A percentile compares a stretch with the other conserved stretches of the same genome.
Evolutionary conservation across 1,140 invertebrate species (phyloP).

Genomic region (Psix sp.): DNA sequence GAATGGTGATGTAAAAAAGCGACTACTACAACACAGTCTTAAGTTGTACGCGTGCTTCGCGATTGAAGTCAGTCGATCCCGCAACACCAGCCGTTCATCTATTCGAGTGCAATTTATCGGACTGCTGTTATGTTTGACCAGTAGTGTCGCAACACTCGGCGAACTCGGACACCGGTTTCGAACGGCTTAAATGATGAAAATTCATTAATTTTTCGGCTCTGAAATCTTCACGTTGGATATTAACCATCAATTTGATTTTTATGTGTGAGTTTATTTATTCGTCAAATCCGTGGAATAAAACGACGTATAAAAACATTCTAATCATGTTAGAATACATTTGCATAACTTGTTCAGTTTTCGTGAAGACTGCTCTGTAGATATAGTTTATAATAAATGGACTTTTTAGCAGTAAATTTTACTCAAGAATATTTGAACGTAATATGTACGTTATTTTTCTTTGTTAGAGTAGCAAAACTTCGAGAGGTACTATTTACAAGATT

Average conservation of each 20-base stretch:
- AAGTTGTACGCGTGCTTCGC: slow-evolving; percentile 4
- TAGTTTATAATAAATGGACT: no score
- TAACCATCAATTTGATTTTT: slow-evolving; percentile 4
- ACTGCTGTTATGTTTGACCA: slow-evolving; percentile 23
- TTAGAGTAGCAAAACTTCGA: slow-evolving; percentile 8
- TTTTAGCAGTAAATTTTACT: slow-evolving; percentile 7
- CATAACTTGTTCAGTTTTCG: no score
- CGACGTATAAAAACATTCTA: no score
- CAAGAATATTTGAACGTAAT: slow-evolving; percentile 4
- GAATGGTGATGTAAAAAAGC: slow-evolving; percentile 37
- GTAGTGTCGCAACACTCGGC: slow-evolving; percentile 33
- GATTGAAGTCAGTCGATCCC: slow-evolving; percentile 19
- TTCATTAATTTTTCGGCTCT: slow-evolving; percentile 11
- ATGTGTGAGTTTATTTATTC: slow-evolving; percentile 28
- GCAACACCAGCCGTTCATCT: slow-evolving; percentile 13
- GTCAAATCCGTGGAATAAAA: no score
- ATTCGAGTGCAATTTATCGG: slow-evolving; percentile 28
- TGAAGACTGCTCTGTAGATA: no score
- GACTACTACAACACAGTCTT: no score
- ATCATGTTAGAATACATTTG: no score
- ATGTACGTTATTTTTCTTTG: slow-evolving; percentile 15
- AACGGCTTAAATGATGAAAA: slow-evolving; percentile 23
- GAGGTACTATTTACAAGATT: neutral
- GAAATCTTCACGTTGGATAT: slow-evolving; percentile 15
- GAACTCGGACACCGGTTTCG: slow-evolving; percentile 36